Evolutionary conservation across 2,797 vertebrate genomes (phyloP), one percentile per base, ranked within the genome.

Genomic region (Mallotus villosus): DNA sequence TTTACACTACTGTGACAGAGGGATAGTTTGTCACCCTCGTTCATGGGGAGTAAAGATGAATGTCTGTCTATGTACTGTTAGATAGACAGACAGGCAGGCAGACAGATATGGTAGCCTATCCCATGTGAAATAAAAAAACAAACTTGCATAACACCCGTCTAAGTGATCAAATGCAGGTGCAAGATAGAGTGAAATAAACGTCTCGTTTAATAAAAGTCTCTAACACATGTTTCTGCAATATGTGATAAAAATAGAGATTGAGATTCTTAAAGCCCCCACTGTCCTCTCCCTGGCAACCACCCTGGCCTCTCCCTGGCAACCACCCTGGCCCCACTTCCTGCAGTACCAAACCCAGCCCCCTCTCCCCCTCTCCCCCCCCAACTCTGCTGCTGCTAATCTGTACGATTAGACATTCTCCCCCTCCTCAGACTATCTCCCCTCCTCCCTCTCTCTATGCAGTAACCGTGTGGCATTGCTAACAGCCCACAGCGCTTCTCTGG

Each of bases 401-500:
- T 60, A 77, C 68, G 59, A 72, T 78, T 68, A 76, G 24, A 70
- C 71, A 21, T 59, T 53, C 69, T 67, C 77, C 2, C 69, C 24
- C 11, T 63, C 65, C 5, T 6, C 11, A 49, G 57, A 24, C 62
- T 57, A 8, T 32, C 63, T 60, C 63, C 19, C 34, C 60, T 67
- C 59, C 27, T 57, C 62, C 74, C 71, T 58, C 49, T 55, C 67
- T 37, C 77, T 79, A 72, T 77, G 75, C 88, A 79, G 83, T 80
- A 80, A 65, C 77, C 78, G 76, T 81, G 77, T 61, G 66, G 69
- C 76, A 73, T 72, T 74, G 74, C 83, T 81, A 77, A 72, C 73
- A 78, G 74, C 74, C 78, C 74, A 77, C 76, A 86, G 77, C 59
- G 57, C 65, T 85, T 82, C 82, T 84, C 86, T 85, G 84, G 86